Evolutionary conservation across 2,797 vertebrate species (phyloP), one percentile per base, ranked within the genome.

Genomic region (Sus cebifrons): DNA sequence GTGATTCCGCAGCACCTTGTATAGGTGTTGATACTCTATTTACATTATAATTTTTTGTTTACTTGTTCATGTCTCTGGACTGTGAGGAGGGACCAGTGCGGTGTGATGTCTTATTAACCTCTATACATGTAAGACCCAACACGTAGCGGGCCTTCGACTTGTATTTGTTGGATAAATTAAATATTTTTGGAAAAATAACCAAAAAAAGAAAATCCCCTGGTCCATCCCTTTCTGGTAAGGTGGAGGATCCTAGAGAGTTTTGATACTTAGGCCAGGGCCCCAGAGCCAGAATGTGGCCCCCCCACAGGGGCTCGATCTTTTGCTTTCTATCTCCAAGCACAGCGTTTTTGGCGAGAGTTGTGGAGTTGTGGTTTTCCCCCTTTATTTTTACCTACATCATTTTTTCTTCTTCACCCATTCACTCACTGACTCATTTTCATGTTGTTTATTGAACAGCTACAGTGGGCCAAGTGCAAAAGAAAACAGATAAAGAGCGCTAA

Each of bases 381-480:
- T 84, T 27, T 78, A n/a, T 77, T 16, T 85, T 75, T 74, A 8
- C 90, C 23, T 85, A 83, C 14, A 54, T 77, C 16, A 2, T 36
- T 83, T 91, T 62, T 83, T 74, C n/a, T 78, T 83, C 65, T 88
- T 95, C 62, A 60, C 27, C 40, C 54, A 23, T 87, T 64, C 36
- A 60, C 89, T 89, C 67, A 95, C 74, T 67, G 54, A 77, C 40
- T 94, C 32, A 78, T 68, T 73, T 54, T 71, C 78, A 25, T 2
- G 15, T 89, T 93, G 84, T 79, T 96, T 93, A 86, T 54, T 93
- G 78, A 95, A 49, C n/a, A 91, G 67, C 81, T 92, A 68, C 52
- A 91, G 56, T 81, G 85, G 64, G 49, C 11, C 29, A 44, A 18
- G 65, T 65, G 67, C 11, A 94, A 77, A 92, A 56, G 70, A 83